Conservation (phyloP, 1,140 invertebrate species). For the Drosophila teissieri region DNA sequence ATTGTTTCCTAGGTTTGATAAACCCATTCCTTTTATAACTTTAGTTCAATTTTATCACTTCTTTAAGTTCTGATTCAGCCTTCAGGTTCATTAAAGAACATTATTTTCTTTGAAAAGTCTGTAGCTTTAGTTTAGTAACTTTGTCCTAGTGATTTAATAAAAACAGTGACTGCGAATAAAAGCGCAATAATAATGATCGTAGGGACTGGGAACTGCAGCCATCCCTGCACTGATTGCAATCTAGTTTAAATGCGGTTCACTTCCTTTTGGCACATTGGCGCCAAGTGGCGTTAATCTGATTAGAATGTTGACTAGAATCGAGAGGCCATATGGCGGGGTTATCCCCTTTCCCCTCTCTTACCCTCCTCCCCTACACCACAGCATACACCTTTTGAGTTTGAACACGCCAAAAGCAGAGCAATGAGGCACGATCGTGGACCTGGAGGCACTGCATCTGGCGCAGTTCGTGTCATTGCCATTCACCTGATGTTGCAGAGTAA, state of each 20-base stretch:
- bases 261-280: conserved; percentile 62
- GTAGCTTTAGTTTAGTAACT: too few species aligned
- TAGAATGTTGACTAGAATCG: conserved; percentile 57
- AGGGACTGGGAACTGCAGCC: background rate
- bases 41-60: too few species aligned
- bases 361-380: background rate
- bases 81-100: too few species aligned
- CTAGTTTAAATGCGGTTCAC: conserved; percentile 27
- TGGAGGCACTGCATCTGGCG: conserved; percentile 21
- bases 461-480: conserved; percentile 77
- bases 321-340: conserved; percentile 23
- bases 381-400: conserved; percentile 42
- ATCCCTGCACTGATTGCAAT: conserved; percentile 20
- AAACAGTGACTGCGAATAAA: background rate
- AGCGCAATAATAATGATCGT: background rate
- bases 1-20: too few species aligned
- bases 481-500: conserved; percentile 59
- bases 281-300: conserved; percentile 79
- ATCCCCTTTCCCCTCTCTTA: background rate
- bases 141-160: background rate
- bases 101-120: too few species aligned
- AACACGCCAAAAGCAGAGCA: conserved; percentile 51
- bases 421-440: conserved; percentile 53
- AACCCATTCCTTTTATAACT: too few species aligned
- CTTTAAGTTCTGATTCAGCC: too few species aligned